Evolutionary conservation across 2,113 vertebrate genomes (phyloP).

Genomic region (Carettochelys insculpta): DNA sequence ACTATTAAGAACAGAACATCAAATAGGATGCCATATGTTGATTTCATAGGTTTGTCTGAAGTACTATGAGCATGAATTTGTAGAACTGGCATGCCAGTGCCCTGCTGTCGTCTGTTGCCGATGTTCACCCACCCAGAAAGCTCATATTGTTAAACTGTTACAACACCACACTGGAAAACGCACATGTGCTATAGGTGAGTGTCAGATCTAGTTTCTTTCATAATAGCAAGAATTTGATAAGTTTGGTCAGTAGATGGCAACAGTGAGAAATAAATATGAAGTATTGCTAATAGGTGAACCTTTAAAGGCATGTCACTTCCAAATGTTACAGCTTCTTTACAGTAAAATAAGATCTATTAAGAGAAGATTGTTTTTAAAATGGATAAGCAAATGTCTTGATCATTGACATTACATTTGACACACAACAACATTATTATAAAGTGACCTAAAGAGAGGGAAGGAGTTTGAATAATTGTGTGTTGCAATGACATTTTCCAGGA

Average conservation of each 20-base stretch:
- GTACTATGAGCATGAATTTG: conserved; percentile 96
- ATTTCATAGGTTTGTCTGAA: conserved; percentile 87
- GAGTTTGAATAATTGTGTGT: not conserved
- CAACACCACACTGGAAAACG: conserved; percentile 90
- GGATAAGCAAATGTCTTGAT: not conserved
- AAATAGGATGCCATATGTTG: not conserved
- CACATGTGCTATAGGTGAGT: conserved; percentile 92
- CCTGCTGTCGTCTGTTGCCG: conserved; percentile 97
- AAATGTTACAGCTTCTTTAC: not conserved
- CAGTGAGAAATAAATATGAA: not conserved
- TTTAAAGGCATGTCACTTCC: not conserved
- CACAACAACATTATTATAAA: not conserved
- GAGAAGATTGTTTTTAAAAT: not conserved
- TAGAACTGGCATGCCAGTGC: conserved; percentile 96
- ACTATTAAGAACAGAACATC: not conserved
- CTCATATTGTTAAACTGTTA: conserved; percentile 90
- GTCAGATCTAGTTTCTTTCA: not conserved
- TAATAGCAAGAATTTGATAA: not conserved
- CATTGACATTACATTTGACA: not conserved
- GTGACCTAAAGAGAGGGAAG: not conserved
- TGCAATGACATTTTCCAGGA: conserved; percentile 76
- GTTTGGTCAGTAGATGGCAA: conserved; percentile 19
- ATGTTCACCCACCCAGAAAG: conserved; percentile 97
- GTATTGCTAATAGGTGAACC: not conserved
- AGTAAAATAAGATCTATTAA: not conserved